These are phyloP conservation scores for Medauroidea extradentata DNA, from an alignment of 1,140 invertebrate species.

Conservation along the genomic window DNA sequence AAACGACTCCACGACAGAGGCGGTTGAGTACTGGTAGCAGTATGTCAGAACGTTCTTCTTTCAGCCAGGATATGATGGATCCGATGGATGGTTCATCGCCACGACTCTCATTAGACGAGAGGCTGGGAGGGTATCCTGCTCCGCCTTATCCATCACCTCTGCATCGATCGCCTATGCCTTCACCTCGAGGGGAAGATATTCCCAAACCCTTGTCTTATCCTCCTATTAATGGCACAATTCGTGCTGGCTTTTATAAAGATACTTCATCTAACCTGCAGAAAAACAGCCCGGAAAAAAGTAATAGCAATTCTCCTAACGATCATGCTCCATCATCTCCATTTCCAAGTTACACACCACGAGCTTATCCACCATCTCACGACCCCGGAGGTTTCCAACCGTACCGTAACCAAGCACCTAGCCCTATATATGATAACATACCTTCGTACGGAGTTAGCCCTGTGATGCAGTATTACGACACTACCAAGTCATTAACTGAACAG, in stretches of 20 bases:
- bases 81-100: slow-evolving; percentile 48
- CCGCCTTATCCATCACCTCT: slow-evolving; percentile 61
- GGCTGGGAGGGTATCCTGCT: slow-evolving; percentile 51
- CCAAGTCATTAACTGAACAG: slow-evolving; percentile 32
- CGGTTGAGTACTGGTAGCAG: slow-evolving; percentile 67
- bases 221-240: slow-evolving; percentile 64
- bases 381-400: not conserved
- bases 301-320: not conserved
- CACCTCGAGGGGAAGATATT: slow-evolving; percentile 52
- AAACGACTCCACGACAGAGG: slow-evolving; percentile 45
- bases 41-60: slow-evolving; percentile 66
- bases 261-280: slow-evolving; percentile 53
- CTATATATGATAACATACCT: slow-evolving; percentile 6
- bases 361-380: not conserved
- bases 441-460: not conserved
- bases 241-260: slow-evolving; percentile 74
- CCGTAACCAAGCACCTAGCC: not conserved
- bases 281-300: slow-evolving; percentile 55
- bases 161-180: slow-evolving; percentile 55
- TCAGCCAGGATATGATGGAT: slow-evolving; percentile 65
- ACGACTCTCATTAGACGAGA: slow-evolving; percentile 52
- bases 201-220: slow-evolving; percentile 56
- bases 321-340: not conserved
- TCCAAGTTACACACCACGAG: not conserved
- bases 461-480: slow-evolving; percentile 27